Conservation (phyloP, 2,888 invertebrate species). For the Cephus runcator region DNA sequence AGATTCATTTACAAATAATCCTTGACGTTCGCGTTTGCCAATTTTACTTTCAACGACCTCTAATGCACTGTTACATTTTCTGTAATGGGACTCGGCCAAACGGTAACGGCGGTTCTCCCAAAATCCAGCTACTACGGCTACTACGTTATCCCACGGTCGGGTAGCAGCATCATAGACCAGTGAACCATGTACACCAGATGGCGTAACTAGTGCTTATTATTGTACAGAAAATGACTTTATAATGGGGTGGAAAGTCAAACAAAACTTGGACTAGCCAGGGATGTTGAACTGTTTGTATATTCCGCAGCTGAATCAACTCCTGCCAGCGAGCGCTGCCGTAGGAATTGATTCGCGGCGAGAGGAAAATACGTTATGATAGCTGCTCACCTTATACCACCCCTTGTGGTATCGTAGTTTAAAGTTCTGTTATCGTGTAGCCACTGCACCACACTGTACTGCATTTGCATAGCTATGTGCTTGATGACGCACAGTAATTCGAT, state of each 20-base stretch:
- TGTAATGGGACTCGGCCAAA: too few species aligned
- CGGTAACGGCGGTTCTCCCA: too few species aligned
- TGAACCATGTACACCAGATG: too few species aligned
- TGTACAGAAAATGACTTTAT: too few species aligned
- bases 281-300: not conserved
- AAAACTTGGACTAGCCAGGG: not conserved
- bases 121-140: too few species aligned
- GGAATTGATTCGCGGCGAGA: not conserved
- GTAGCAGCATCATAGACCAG: too few species aligned
- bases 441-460: constrained; percentile 69
- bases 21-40: not conserved
- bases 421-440: constrained; percentile 75
- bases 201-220: too few species aligned
- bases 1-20: not conserved
- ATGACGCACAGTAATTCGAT: constrained; percentile 75
- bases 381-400: constrained; percentile 74
- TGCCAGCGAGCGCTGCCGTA: not conserved
- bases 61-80: too few species aligned
- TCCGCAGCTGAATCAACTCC: not conserved
- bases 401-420: constrained; percentile 74
- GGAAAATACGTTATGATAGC: constrained; percentile 16
- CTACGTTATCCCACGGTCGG: too few species aligned
- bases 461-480: constrained; percentile 67
- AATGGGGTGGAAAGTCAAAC: not conserved
- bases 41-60: not conserved